Evolutionary conservation across 37 sponge, comb jelly and placozoan species (phyloP), one percentile per base, ranked within the genome.

Genomic region (Lycopodina hypogea): DNA sequence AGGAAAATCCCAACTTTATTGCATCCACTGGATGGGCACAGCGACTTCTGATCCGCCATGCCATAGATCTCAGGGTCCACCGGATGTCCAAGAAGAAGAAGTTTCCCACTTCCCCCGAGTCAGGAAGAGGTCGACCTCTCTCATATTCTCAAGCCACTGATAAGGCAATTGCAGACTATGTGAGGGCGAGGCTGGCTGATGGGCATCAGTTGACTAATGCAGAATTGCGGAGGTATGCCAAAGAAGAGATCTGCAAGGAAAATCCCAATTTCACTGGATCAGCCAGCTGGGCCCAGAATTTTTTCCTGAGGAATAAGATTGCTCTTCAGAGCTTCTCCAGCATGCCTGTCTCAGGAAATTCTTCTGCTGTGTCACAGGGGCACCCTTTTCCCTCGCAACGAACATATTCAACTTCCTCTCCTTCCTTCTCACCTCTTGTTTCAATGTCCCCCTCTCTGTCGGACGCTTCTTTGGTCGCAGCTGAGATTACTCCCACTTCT

Each of bases 281-380:
- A 21, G 92, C 92, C 12, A 92, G 92, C 74, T 92, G 92, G 92
- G 81, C 88, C n/a, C 92, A 92, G 72, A 92, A 92, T 68, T 92
- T 92, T 28, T 81, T 92, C 15, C 78, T 80, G 23, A 80, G 92
- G 19, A 88, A 92, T 69, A 75, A 71, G 48, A 72, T 92, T 12
- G 62, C 75, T 42, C 88, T 92, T 32, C 77, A 81, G 38, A 53
- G 39, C 22, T 33, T 51, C 28, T 51, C 69, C 3, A 38, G 18
- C 1, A 28, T 36, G 17, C 69, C 56, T 14, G 2, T 38, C 37
- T 9, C 38, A 15, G 6, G 33, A 14, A 39, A 18, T 57, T 22
- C 51, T 23, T 28, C 36, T 21, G 36, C 69, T 29, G 21, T 41
- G 48, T 61, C 23, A 21, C 3, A 39, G 23, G 48, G 28, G 0